Conservation (phyloP, 1,140 invertebrate genomes). For the Microplitis demolitor region DNA sequence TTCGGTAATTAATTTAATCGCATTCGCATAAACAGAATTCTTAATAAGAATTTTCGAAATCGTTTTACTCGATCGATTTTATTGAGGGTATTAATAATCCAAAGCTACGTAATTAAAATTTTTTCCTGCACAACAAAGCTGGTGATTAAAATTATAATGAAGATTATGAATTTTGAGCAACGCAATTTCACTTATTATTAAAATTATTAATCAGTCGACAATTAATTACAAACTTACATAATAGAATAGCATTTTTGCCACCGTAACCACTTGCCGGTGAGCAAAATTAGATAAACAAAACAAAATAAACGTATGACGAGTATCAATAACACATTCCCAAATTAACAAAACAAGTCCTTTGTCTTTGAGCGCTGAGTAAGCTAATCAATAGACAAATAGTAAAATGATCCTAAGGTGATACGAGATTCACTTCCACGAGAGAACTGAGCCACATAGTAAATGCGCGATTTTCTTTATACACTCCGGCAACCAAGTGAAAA, state of each 20-base stretch:
- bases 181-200: neutral
- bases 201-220: neutral
- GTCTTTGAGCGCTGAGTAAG: neutral
- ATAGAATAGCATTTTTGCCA: slow-evolving; percentile 9
- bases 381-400: neutral
- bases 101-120: no score
- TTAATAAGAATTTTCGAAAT: no score
- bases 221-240: slow-evolving; percentile 14
- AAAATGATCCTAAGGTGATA: slow-evolving; percentile 24
- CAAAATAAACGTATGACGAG: no score
- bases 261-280: neutral
- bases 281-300: neutral
- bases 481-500: slow-evolving; percentile 62
- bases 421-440: slow-evolving; percentile 46
- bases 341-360: slow-evolving; percentile 5
- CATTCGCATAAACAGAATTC: no score
- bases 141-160: no score
- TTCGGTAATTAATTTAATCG: no score
- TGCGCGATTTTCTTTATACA: slow-evolving; percentile 64
- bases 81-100: no score
- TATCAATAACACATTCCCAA: neutral
- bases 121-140: no score
- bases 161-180: no score
- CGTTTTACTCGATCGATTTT: no score
- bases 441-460: slow-evolving; percentile 61